Evolutionary conservation across 2,888 invertebrate genomes (phyloP).

Genomic region (Heteropelma amictum): DNA sequence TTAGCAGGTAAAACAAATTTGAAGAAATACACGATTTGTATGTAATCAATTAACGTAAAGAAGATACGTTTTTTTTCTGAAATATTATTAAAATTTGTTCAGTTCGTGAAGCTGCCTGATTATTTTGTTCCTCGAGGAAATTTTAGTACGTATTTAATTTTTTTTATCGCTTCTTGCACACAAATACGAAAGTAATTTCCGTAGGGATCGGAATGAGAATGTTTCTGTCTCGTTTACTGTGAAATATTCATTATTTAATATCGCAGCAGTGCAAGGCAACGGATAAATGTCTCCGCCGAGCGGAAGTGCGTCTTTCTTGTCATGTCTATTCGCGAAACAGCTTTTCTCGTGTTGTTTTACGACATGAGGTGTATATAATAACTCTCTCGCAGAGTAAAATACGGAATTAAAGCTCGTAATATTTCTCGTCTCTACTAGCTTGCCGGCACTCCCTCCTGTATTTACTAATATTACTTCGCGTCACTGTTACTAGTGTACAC

Average conservation of each 20-base stretch:
- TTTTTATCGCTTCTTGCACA: too few species aligned
- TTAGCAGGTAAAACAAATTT: too few species aligned
- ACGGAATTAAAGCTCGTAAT: background rate
- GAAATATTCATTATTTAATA: background rate
- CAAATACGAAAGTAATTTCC: too few species aligned
- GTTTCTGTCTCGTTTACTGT: background rate
- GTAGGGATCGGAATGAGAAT: background rate
- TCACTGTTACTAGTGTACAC: background rate
- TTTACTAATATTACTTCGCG: background rate
- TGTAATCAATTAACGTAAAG: too few species aligned
- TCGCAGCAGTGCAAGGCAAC: too few species aligned
- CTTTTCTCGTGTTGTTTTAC: conserved; percentile 14
- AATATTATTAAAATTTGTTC: too few species aligned
- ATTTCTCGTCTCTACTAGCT: background rate
- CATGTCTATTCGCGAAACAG: background rate
- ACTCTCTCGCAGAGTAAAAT: background rate
- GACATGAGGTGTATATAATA: conserved; percentile 1
- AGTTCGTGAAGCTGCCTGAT: too few species aligned
- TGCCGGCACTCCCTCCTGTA: background rate
- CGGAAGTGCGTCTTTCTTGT: background rate
- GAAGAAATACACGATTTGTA: too few species aligned
- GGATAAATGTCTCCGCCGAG: too few species aligned
- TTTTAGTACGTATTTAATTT: too few species aligned
- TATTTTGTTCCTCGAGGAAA: too few species aligned
- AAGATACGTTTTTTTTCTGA: too few species aligned